Base-by-base conservation (phyloP, 2,113 vertebrate genomes). In the Geothlypis trichas region DNA sequence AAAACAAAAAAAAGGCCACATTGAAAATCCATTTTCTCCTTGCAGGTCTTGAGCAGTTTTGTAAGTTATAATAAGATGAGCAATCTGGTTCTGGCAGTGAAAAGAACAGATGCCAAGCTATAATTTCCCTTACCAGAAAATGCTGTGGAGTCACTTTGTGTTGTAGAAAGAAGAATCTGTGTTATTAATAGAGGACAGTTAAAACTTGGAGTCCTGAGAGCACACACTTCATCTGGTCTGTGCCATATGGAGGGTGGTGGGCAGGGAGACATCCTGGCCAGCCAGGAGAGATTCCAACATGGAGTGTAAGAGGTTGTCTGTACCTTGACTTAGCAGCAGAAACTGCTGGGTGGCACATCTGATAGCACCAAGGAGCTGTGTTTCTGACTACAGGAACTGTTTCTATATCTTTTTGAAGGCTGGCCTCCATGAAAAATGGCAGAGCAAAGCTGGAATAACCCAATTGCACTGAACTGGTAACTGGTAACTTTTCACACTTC, bases 21-120 rank as follows among this genome's bases (percentile, higher is more conserved):
- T 84, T 96, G 96, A 96, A 97, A 97, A 97, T 94, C 95, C 96
- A 91, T 96, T 97, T 96, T 93, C 86, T 93, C 69, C 88, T 96
- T 95, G 84, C 79, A 94, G 94, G 90, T 96, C 92, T 83, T 79
- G 76, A 95, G 62, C 94, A 96, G 90, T 97, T 97, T 96, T 96
- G 58, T 95, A 96, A 96, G 90, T 69, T 96, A 94, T 96, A 97
- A 96, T 94, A 97, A 96, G 95, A 97, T 96, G 88, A 96, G 94
- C 97, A 97, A 96, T 95, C 95, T 96, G 95, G 91, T 97, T 97
- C 94, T 96, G 93, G 95, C 96, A 95, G 95, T 91, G 94, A 95
- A 95, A 96, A 96, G 96, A 96, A 95, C 87, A 97, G 95, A 97
- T 94, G 95, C 84, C 88, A 92, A 93, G 94, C 94, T 97, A 88